A percentile compares a stretch with the other conserved stretches of the same genome.
Evolutionary conservation across 2,113 vertebrate genomes (phyloP).

Genomic region (Manacus vitellinus): DNA sequence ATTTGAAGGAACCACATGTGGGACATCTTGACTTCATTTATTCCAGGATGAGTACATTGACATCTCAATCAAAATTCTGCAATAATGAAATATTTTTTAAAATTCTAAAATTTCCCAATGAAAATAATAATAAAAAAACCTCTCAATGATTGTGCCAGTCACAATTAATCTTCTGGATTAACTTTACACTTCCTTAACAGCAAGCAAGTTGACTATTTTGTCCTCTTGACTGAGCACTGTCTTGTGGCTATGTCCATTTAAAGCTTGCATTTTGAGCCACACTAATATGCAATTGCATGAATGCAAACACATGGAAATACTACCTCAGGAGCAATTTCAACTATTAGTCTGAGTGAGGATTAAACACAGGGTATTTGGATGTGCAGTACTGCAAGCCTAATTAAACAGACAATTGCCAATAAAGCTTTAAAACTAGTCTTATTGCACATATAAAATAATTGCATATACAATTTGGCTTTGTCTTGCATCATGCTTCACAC

Average conservation of each 20-base stretch:
- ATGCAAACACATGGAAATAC: conserved; percentile 12
- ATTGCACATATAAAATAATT: neutral
- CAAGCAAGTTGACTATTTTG: neutral
- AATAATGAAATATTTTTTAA: neutral
- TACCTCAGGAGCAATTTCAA: neutral
- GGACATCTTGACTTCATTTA: neutral
- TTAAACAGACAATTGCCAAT: conserved; percentile 21
- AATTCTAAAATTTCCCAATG: neutral
- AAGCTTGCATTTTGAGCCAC: neutral
- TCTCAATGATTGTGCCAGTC: neutral
- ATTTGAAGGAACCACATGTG: neutral
- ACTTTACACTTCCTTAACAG: neutral
- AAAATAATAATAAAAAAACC: neutral
- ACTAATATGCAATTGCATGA: neutral
- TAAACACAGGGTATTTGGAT: conserved; percentile 3
- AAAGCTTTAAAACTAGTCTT: conserved; percentile 14
- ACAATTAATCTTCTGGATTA: neutral
- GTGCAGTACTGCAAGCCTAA: neutral
- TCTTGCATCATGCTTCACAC: neutral
- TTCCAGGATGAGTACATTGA: neutral
- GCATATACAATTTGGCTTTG: neutral
- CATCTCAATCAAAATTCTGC: neutral
- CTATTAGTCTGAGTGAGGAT: conserved; percentile 1
- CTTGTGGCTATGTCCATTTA: neutral
- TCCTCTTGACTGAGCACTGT: neutral